phyloP scores from a whole-genome alignment of 2,797 vertebrate genomes.

The Intellagama lesueurii region DNA sequence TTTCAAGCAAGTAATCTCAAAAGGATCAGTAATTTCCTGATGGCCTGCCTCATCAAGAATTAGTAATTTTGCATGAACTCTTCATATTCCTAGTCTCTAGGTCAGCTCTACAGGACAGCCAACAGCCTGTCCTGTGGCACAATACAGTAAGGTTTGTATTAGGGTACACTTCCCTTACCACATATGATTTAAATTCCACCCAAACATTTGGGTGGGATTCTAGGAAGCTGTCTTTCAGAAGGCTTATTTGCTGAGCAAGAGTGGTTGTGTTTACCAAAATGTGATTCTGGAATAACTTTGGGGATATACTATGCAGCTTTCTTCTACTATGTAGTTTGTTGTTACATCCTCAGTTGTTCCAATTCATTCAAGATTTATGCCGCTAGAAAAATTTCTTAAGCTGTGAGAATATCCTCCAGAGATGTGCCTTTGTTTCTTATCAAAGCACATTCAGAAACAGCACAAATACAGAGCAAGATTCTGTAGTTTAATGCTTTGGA shows the following conservation, averaged over 20 bases:
- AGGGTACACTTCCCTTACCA: background rate
- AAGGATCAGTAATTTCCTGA: no score
- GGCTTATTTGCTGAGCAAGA: background rate
- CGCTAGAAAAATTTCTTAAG: constrained; percentile 29
- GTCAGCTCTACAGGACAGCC: no score
- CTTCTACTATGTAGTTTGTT: background rate
- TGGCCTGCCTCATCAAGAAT: no score
- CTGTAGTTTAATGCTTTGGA: background rate
- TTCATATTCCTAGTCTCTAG: no score
- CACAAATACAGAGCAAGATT: background rate
- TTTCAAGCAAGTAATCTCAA: no score
- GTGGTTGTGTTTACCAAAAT: no score
- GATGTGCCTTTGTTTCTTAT: constrained; percentile 46
- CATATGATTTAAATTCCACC: background rate
- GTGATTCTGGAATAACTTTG: background rate
- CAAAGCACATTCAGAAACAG: constrained; percentile 36
- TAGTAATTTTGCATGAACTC: background rate
- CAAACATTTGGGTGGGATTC: background rate
- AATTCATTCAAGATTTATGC: background rate
- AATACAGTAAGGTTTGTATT: background rate
- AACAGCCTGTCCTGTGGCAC: background rate
- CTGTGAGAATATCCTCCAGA: background rate
- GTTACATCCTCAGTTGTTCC: background rate
- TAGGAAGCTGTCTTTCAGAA: background rate
- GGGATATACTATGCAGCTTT: background rate